Evolutionary conservation across 2,888 invertebrate genomes (phyloP), one percentile per base, ranked within the genome.

Genomic region (Caenorhabditis drosophilae): DNA sequence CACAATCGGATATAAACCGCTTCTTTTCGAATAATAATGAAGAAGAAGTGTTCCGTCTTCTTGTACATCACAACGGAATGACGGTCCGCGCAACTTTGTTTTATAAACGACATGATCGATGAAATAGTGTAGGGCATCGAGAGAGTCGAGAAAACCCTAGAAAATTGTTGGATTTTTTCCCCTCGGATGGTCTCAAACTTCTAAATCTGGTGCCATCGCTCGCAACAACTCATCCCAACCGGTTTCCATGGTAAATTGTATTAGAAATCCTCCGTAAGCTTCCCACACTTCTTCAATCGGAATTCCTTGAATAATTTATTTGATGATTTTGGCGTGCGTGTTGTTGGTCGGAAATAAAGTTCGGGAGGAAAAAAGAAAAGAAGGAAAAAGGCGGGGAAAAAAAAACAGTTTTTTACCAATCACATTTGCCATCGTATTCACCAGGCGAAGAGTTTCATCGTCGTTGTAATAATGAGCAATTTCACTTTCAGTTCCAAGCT

Each of bases 21-120:
- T 92, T 70, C 95, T 89, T 77, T 94, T 93, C 0, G 95, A 94
- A 85, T 96, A 96, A 86, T 96, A 96, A 84, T 97, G 96, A 20
- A 97, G 88, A 36, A 94, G 88, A 31, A 94, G 86, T 4, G 79
- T 75, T 7, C 80, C 81, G 55, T 82, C 81, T 1, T 70, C 31
- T 45, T 73, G 73, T 0, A 73, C 68, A 57, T 80, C 80, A 49
- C 80, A 80, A 40, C 64, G 34, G 22, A 82, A 82, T 6, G 80
- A 78, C 6, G 82, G 81, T 3, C 74, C 75, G 78, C 83, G 38
- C 52, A 82, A 69, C 42, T 81, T 79, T 3, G 79, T 77, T 44
- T 77, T 70, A 64, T 81, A 83, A 16, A 83, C 79, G 15, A 83
- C 82, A 48, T 77, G 77, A 55, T 78, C 78, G 57, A 77, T 77